These are phyloP conservation scores for Eufriesea mexicana DNA, from an alignment of 1,140 invertebrate species.

Conservation along the genomic window DNA sequence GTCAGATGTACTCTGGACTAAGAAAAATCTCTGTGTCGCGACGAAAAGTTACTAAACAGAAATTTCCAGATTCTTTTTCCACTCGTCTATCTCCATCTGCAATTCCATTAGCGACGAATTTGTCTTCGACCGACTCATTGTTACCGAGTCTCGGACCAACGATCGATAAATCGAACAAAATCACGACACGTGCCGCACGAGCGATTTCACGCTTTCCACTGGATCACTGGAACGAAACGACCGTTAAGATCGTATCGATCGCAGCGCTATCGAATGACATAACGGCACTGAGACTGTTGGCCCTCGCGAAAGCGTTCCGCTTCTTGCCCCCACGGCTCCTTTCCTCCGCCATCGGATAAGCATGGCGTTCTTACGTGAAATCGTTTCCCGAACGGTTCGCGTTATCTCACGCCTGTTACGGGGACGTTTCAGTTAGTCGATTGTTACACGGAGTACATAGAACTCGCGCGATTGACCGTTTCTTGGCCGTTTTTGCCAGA, in stretches of 20 bases:
- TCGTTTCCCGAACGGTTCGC: conserved; percentile 14
- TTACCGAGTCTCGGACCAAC: background rate
- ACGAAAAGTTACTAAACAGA: no score
- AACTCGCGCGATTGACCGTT: background rate
- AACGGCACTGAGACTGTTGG: conserved; percentile 32
- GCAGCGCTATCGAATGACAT: conserved; percentile 45
- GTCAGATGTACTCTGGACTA: no score
- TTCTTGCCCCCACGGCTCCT: background rate
- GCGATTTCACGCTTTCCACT: conserved; percentile 59
- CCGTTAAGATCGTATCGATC: conserved; percentile 31
- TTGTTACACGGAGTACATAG: conserved; percentile 27
- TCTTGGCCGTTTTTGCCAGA: background rate
- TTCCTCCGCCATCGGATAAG: no score
- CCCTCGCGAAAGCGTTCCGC: conserved; percentile 30
- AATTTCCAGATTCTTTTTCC: background rate
- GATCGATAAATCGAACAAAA: background rate
- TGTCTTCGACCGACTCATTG: background rate
- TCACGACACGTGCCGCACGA: conserved; percentile 43
- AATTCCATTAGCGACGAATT: background rate
- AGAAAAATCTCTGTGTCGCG: no score
- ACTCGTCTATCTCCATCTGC: no score
- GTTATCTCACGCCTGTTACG: conserved; percentile 53
- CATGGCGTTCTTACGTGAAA: conserved; percentile 22
- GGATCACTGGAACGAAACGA: conserved; percentile 8
- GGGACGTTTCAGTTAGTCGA: conserved; percentile 44